Base-by-base conservation (phyloP, 2,888 invertebrate genomes). In the Acleris literana region DNA sequence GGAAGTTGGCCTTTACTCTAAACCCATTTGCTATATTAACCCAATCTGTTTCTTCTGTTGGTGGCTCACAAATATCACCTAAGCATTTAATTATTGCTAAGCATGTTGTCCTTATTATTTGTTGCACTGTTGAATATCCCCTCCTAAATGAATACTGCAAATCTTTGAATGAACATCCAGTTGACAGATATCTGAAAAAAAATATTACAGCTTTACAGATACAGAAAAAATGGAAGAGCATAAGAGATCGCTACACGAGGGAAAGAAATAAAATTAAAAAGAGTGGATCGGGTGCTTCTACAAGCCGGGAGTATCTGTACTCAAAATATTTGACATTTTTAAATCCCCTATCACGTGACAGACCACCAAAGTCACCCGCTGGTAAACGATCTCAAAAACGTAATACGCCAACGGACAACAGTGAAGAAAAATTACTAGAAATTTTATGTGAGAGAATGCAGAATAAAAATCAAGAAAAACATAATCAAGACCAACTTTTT, bases 391-490 rank as follows among this genome's bases (percentile, higher is more conserved):
- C 48, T 49, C 49, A 49, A 49, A 46, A 49, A 59, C 48, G 59
- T 46, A 6, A 59, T 46, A 49, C 3, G 59, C 48, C 16, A 33
- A 20, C 39, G 39, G 55, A 56, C 55, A 43, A 56, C 55, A 56
- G 43, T n/a, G 39, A 33, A 43, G 55, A 56, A 57, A 57, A 29
- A 49, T 49, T 39, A 62, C 29, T 55, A 54, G 22, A 54, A 62
- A 54, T 29, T 54, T 54, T 39, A 62, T 46, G 44, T 25, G 44
- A 54, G 46, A 62, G 55, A 52, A 54, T 49, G 49, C 48, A 48
- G 48, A 51, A 63, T 25, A 63, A 56, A 63, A 63, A 20, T 52
- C n/a, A 63, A 49, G 46, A 54, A 11, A 46, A 56, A 56, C 48
- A 63, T 29, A 56, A 63, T 39, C 46, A 20, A 46, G 46, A 57